Evolutionary conservation across 2,113 vertebrate genomes (phyloP).

Genomic region (Polypterus bichir): DNA sequence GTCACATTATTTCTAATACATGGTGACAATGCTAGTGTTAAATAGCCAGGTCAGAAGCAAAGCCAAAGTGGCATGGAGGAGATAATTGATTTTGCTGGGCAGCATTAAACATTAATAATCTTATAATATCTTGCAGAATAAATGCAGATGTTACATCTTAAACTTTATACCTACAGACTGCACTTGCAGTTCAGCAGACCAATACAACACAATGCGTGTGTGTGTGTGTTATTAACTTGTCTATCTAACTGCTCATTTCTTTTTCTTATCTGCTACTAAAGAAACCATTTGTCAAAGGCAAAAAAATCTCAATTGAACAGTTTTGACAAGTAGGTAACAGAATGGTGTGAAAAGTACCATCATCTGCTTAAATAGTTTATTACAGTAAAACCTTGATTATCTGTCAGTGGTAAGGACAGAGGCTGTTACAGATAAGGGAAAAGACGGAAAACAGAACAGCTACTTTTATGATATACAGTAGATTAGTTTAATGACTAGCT

Average conservation of each 20-base stretch:
- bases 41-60: background rate
- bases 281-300: slow-evolving; percentile 1
- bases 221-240: slow-evolving; percentile 8
- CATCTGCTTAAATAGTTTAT: no score
- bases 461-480: no score
- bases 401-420: no score
- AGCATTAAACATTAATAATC: slow-evolving; percentile 21
- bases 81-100: slow-evolving; percentile 19
- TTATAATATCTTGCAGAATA: slow-evolving; percentile 14
- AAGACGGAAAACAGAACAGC: no score
- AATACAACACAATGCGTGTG: slow-evolving; percentile 3
- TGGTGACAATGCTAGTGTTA: background rate
- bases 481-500: no score
- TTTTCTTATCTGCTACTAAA: background rate
- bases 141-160: slow-evolving; percentile 4
- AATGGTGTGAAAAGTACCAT: no score
- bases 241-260: slow-evolving; percentile 10
- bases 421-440: no score
- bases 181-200: background rate
- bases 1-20: background rate
- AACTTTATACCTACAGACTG: background rate
- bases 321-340: background rate
- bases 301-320: background rate
- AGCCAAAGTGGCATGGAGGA: slow-evolving; percentile 1
- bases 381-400: no score